A percentile compares a stretch with the other conserved stretches of the same genome.
These are phyloP conservation scores for Schlechtendalia chinensis DNA, from an alignment of 1,140 invertebrate species.

Conservation along the genomic window DNA sequence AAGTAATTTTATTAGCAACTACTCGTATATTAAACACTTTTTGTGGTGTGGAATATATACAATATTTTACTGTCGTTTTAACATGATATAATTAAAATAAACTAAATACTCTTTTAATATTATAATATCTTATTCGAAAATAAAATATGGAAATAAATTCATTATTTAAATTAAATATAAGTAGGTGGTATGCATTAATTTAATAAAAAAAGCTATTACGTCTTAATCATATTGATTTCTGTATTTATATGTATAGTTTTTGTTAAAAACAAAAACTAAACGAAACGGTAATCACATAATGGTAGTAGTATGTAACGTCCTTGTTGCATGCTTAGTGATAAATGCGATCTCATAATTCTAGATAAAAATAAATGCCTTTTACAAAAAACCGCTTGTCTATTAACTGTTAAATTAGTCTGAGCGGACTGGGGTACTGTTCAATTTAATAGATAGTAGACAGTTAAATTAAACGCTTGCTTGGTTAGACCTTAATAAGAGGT, in stretches of 20 bases:
- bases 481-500: conserved; percentile 34
- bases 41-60: too few species aligned
- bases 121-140: too few species aligned
- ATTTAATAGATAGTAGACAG: conserved; percentile 30
- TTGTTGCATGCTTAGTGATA: neutral
- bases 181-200: too few species aligned
- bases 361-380: conserved; percentile 34
- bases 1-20: too few species aligned
- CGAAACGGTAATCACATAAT: neutral
- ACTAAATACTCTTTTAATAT: too few species aligned
- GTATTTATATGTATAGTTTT: too few species aligned
- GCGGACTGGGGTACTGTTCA: neutral
- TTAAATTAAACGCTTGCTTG: conserved; percentile 41
- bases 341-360: conserved; percentile 24
- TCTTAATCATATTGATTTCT: neutral
- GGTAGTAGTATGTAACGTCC: neutral
- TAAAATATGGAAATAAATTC: too few species aligned
- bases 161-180: too few species aligned
- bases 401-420: conserved; percentile 28
- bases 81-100: too few species aligned
- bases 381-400: conserved; percentile 15
- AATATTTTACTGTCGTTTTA: too few species aligned
- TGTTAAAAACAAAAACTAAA: neutral
- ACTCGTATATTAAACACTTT: too few species aligned
- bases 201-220: too few species aligned